Evolutionary conservation across 1,140 invertebrate genomes (phyloP).

Genomic region (Aphis craccivora): DNA sequence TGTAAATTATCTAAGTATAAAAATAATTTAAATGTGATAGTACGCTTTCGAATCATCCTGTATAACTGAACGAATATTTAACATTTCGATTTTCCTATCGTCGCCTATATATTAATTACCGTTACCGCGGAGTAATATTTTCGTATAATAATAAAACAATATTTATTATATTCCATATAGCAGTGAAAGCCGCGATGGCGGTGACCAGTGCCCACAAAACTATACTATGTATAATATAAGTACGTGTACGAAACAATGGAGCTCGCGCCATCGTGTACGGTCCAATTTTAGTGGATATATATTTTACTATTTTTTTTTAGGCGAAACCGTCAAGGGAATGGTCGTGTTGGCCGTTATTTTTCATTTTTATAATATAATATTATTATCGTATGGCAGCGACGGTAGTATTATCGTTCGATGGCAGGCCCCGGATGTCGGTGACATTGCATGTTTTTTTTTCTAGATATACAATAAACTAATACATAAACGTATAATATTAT

Average conservation of each 20-base stretch:
- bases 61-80: background rate
- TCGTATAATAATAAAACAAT: background rate
- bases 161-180: background rate
- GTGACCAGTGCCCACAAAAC: background rate
- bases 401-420: slow-evolving; percentile 15
- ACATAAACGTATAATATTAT: slow-evolving; percentile 7
- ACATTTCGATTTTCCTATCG: background rate
- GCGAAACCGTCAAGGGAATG: background rate
- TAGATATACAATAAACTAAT: slow-evolving; percentile 15
- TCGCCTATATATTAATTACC: background rate
- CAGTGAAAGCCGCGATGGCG: background rate
- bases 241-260: background rate
- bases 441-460: slow-evolving; percentile 11
- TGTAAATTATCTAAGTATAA: too few relatives aligned
- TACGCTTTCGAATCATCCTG: background rate
- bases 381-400: background rate
- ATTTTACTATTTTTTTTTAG: background rate
- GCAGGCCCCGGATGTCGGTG: slow-evolving; percentile 26
- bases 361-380: background rate
- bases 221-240: background rate
- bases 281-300: background rate
- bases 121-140: background rate
- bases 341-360: background rate
- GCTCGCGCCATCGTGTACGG: background rate
- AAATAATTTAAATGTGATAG: too few relatives aligned